phyloP scores from a whole-genome alignment of 2,113 vertebrate species.

The Symphodus melops region DNA sequence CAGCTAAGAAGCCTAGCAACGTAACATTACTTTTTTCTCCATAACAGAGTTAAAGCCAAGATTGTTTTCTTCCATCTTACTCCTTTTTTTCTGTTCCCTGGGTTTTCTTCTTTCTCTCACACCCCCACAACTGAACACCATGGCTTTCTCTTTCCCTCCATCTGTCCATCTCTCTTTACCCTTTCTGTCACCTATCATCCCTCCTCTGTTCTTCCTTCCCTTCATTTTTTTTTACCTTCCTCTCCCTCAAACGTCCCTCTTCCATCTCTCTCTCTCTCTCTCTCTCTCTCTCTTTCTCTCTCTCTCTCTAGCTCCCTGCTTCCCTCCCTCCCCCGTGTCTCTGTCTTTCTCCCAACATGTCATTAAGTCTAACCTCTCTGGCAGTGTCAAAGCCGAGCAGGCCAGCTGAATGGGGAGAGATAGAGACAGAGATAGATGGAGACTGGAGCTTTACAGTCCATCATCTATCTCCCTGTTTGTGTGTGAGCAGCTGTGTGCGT shows the following conservation, averaged over 20 bases:
- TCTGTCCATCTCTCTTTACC: conserved; percentile 47
- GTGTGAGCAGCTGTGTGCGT: conserved; percentile 21
- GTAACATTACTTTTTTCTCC: conserved; percentile 27
- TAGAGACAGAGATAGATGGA: conserved; percentile 72
- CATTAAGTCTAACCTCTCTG: conserved; percentile 81
- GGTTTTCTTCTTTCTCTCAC: conserved; percentile 36
- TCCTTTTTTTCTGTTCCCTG: conserved; percentile 22
- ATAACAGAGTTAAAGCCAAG: conserved; percentile 35
- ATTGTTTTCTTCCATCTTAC: conserved; percentile 29
- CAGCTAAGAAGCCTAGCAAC: conserved; percentile 8
- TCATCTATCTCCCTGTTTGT: conserved; percentile 53
- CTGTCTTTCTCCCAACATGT: conserved; percentile 70
- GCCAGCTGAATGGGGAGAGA: conserved; percentile 68
- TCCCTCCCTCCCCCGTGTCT: conserved; percentile 35
- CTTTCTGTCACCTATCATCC: conserved; percentile 46
- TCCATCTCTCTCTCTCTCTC: neutral
- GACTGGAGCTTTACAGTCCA: conserved; percentile 66
- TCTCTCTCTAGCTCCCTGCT: neutral
- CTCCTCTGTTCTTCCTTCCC: conserved; percentile 12
- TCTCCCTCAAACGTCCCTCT: conserved; percentile 3
- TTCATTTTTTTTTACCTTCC: conserved; percentile 8
- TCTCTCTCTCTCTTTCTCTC: neutral
- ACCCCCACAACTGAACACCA: conserved; percentile 27
- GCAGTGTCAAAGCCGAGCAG: conserved; percentile 72
- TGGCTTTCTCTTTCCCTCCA: conserved; percentile 44